A percentile compares a stretch with the other conserved stretches of the same genome.
These are phyloP conservation scores for Thrips palmi DNA, from an alignment of 1,140 invertebrate species.

Conservation along the genomic window DNA sequence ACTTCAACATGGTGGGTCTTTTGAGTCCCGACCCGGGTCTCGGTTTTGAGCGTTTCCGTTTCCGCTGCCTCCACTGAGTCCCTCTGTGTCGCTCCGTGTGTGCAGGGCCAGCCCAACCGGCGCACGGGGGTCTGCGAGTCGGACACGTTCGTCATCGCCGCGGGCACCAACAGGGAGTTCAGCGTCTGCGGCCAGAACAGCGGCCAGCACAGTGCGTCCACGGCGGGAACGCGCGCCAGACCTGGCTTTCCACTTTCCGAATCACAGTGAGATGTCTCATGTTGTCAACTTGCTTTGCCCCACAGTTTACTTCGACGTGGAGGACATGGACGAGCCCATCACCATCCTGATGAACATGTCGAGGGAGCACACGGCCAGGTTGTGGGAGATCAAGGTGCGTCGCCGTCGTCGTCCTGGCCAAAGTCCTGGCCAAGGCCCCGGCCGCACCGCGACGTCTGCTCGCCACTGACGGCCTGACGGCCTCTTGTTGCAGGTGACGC, in stretches of 20 bases:
- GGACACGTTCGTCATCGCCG: conserved; percentile 43
- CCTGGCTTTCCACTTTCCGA: too few species aligned
- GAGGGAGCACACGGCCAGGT: conserved; percentile 34
- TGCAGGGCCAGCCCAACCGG: conserved; percentile 57
- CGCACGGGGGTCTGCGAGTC: conserved; percentile 57
- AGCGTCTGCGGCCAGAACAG: conserved; percentile 62
- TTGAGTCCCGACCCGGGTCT: background rate
- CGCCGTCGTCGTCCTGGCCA: too few species aligned
- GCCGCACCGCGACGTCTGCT: too few species aligned
- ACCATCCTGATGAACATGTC: conserved; percentile 33
- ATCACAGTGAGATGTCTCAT: too few species aligned
- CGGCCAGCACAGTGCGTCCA: conserved; percentile 54
- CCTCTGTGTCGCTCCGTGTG: conserved; percentile 13
- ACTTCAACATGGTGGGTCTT: conserved; percentile 54
- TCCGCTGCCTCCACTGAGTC: background rate
- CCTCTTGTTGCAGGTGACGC: conserved; percentile 24
- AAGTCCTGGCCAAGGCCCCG: too few species aligned
- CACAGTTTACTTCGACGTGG: conserved; percentile 46
- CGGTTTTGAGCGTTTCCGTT: background rate
- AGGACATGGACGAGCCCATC: conserved; percentile 29
- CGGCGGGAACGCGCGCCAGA: too few species aligned
- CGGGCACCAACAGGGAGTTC: conserved; percentile 31
- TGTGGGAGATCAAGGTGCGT: conserved; percentile 54
- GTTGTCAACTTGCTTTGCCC: conserved; percentile 13
- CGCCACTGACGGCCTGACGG: too few species aligned